These are phyloP conservation scores for Plagodis dolabraria DNA, from an alignment of 2,888 invertebrate genomes.

Conservation along the genomic window DNA sequence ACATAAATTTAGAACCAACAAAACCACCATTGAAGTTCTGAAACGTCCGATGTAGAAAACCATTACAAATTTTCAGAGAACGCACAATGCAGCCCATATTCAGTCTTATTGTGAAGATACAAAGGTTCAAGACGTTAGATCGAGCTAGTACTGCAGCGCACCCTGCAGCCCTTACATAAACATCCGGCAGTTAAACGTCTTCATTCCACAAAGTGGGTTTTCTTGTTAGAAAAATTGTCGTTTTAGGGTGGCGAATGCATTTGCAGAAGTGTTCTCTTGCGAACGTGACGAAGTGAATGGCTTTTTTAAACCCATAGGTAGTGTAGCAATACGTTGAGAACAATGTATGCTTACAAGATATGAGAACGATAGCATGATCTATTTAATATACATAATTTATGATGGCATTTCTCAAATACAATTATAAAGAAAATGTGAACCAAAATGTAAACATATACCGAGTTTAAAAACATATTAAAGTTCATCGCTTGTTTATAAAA, in stretches of 20 bases:
- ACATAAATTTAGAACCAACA: conserved; percentile 47
- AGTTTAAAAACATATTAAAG: no score
- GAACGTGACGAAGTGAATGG: conserved; percentile 18
- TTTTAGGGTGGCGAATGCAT: conserved; percentile 33
- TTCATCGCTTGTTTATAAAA: no score
- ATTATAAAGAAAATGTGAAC: no score
- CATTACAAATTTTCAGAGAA: conserved; percentile 5
- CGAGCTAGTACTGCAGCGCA: conserved; percentile 25
- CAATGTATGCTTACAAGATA: conserved; percentile 8
- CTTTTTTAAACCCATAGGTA: conserved; percentile 5
- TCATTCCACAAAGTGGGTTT: conserved; percentile 63
- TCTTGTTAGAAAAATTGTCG: conserved; percentile 53
- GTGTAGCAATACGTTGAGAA: conserved; percentile 1
- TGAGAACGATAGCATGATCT: conserved; percentile 6
- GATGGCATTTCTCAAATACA: no score
- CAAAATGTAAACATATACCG: no score
- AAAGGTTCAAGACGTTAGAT: conserved; percentile 3
- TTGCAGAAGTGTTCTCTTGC: conserved; percentile 35
- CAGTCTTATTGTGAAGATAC: neutral
- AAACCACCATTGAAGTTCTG: conserved; percentile 46
- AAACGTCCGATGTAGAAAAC: conserved; percentile 43
- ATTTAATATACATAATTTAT: neutral
- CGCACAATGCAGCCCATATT: conserved; percentile 14
- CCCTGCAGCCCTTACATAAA: conserved; percentile 43
- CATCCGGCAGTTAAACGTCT: conserved; percentile 67